phyloP scores from a whole-genome alignment of 1,140 invertebrate species.

The Lordiphosa mommai region DNA sequence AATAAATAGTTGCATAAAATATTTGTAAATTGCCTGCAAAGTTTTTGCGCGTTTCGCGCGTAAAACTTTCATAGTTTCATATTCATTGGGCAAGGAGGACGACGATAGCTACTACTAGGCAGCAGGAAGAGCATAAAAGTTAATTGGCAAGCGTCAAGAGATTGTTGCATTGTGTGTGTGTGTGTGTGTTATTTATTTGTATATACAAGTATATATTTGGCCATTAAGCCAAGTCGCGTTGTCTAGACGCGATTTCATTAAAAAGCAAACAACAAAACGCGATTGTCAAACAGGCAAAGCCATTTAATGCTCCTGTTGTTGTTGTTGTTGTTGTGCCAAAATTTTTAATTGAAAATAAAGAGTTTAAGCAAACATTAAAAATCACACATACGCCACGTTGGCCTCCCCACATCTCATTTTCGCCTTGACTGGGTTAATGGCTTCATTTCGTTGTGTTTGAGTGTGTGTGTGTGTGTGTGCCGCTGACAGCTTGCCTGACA shows the following conservation, averaged over 20 bases:
- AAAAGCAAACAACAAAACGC: conserved; percentile 21
- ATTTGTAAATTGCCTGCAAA: conserved; percentile 56
- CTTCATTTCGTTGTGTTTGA: conserved; percentile 8
- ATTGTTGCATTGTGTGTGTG: background rate
- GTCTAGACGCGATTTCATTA: conserved; percentile 54
- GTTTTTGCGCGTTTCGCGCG: conserved; percentile 29
- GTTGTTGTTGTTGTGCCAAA: conserved; percentile 6
- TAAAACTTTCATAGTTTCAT: conserved; percentile 56
- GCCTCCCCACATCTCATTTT: background rate
- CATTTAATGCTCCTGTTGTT: background rate
- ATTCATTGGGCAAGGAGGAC: conserved; percentile 26
- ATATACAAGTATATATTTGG: conserved; percentile 13
- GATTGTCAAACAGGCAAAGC: no score
- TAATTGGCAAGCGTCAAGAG: conserved; percentile 36
- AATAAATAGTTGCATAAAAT: conserved; percentile 60
- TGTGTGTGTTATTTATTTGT: background rate
- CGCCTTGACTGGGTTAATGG: conserved; percentile 4
- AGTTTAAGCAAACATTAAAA: conserved; percentile 59
- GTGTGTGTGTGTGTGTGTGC: conserved; percentile 18
- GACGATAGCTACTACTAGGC: background rate
- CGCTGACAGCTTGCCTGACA: conserved; percentile 37
- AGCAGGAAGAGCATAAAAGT: conserved; percentile 24
- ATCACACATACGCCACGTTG: conserved; percentile 43
- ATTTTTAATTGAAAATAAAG: conserved; percentile 59
- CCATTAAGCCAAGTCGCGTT: conserved; percentile 28